Evolutionary conservation across 2,113 vertebrate genomes (phyloP).

Genomic region (Nerophis lumbriciformis): DNA sequence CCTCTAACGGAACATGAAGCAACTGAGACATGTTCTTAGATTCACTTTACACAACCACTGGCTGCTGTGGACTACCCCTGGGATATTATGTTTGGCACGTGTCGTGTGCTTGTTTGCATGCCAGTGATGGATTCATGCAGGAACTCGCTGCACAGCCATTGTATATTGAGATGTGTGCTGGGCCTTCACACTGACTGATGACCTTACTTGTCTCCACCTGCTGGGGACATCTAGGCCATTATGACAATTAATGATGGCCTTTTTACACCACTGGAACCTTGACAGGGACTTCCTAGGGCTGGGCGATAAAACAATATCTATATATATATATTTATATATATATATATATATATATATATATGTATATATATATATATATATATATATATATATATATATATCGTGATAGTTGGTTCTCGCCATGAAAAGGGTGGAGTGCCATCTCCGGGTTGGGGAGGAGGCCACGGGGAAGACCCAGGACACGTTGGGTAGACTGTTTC

Average conservation of each 20-base stretch:
- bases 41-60: neutral
- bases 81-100: neutral
- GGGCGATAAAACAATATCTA: no score
- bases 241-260: neutral
- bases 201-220: neutral
- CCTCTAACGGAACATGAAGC: neutral
- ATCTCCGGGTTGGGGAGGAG: no score
- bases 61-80: neutral
- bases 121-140: neutral
- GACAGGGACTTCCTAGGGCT: no score
- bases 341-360: no score
- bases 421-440: no score
- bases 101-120: neutral
- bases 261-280: no score
- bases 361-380: no score
- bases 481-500: no score
- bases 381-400: no score
- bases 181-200: neutral
- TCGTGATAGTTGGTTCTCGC: no score
- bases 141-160: neutral
- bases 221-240: neutral
- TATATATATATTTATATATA: no score
- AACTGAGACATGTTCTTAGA: neutral
- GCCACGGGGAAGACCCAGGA: no score
- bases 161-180: neutral